Evolutionary conservation across 2,888 invertebrate genomes (phyloP), one percentile per base, ranked within the genome.

Genomic region (Himalopsyche kuldschensis): DNA sequence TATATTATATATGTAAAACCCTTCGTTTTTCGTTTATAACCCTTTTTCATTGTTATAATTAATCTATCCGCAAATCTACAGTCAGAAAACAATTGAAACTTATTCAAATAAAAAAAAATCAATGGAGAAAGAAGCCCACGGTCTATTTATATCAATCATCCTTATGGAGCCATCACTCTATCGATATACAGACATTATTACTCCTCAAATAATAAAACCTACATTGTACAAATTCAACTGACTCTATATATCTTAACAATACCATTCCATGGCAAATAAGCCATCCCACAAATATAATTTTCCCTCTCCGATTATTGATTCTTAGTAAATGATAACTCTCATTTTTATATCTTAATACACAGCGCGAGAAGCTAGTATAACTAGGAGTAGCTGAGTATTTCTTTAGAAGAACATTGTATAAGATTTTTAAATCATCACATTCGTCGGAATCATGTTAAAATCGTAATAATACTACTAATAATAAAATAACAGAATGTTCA

Each of bases 401-500:
- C 47, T 41, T 75, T 79, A 79, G 79, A 78, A 63, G 69, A 55
- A 79, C 63, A 76, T 63, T 35, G 41, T 81, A 46, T 78, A 78
- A 84, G 79, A 80, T 80, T 41, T 46, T 46, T 41, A 79, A 84
- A 82, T 31, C 46, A 76, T 69, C n/a, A 41, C 77, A 17, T 79
- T n/a, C 27, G 20, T 24, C 35, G 27, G n/a, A 32, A 77, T 35
- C 63, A 63, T 20, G 20, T 24, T 17, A n/a, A 20, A 32, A 77
- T 35, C 63, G 31, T 79, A 47, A 81, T 81, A 32, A 81, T 46
- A 35, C 27, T 77, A 81, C 30, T 79, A 47, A 41, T 30, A 78
- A 79, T 82, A 79, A 82, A 83, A 80, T 55, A 78, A 84, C 82
- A 82, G 84, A 78, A 81, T 80, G 82, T 30, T 75, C n/a, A 55